These are phyloP conservation scores for Thryonomys swinderianus DNA, from an alignment of 2,113 vertebrate species.

Conservation along the genomic window DNA sequence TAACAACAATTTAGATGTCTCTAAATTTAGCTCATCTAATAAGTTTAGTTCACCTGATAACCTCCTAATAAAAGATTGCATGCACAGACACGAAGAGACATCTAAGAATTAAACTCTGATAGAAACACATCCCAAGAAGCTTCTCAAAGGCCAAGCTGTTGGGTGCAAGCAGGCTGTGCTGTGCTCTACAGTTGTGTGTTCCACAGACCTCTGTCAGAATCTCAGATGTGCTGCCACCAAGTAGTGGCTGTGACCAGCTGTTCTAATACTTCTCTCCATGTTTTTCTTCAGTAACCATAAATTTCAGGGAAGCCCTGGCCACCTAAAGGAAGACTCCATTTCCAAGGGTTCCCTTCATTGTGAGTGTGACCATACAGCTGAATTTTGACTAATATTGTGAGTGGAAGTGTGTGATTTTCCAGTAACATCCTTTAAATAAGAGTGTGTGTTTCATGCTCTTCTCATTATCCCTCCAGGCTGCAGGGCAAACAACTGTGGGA, in stretches of 20 bases:
- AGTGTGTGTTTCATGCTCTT: background rate
- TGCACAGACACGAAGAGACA: background rate
- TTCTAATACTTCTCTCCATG: background rate
- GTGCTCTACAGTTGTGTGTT: background rate
- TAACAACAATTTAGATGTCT: background rate
- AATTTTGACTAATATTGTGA: background rate
- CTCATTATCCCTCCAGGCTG: background rate
- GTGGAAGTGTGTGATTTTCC: background rate
- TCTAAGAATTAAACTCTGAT: background rate
- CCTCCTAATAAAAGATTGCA: background rate
- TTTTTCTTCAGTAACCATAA: background rate
- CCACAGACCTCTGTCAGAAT: background rate
- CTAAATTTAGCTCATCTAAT: background rate
- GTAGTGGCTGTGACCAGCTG: background rate
- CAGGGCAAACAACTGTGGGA: background rate
- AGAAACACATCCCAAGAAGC: background rate
- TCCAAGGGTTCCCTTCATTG: background rate
- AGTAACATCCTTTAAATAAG: background rate
- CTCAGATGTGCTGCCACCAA: background rate
- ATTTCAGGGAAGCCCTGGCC: background rate
- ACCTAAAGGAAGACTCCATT: constrained; percentile 1
- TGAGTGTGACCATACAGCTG: background rate
- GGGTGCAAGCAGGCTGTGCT: background rate
- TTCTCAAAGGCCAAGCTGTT: background rate
- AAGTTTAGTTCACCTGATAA: background rate